phyloP scores from a whole-genome alignment of 2,888 invertebrate genomes.

The Scaptomyza flava region DNA sequence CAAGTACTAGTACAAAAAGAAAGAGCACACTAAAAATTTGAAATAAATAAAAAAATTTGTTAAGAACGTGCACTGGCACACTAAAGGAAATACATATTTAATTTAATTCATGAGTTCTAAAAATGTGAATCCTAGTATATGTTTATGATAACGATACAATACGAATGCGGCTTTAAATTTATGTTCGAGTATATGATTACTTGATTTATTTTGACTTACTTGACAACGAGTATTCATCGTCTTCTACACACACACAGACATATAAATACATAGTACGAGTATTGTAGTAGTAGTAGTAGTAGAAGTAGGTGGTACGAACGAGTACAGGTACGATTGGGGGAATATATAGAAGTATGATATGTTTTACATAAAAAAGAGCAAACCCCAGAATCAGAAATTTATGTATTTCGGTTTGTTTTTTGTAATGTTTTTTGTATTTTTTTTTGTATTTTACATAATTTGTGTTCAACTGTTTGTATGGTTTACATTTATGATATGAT shows the following conservation, averaged over 20 bases:
- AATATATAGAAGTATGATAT: constrained; percentile 57
- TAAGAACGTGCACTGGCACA: constrained; percentile 69
- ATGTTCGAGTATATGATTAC: constrained; percentile 47
- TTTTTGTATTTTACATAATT: constrained; percentile 13
- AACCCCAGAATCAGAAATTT: constrained; percentile 45
- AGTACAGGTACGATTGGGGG: constrained; percentile 51
- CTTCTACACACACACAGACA: constrained; percentile 84
- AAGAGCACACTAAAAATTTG: constrained; percentile 16
- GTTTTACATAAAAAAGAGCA: constrained; percentile 52
- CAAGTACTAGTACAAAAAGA: constrained; percentile 12
- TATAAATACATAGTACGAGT: constrained; percentile 69
- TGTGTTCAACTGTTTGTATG: constrained; percentile 12
- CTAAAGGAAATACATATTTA: constrained; percentile 32
- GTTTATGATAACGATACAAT: constrained; percentile 39
- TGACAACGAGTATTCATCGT: constrained; percentile 88
- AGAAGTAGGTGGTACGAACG: constrained; percentile 46
- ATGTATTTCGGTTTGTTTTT: constrained; percentile 25
- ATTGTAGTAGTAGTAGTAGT: constrained; percentile 52
- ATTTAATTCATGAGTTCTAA: constrained; percentile 40
- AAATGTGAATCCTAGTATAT: constrained; percentile 44
- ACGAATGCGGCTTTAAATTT: constrained; percentile 47
- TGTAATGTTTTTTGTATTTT: constrained; percentile 1
- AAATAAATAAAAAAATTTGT: constrained; percentile 13
- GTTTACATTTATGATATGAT: constrained; percentile 14
- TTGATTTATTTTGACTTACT: constrained; percentile 86